Percentiles rank a stretch among this genome's conserved stretches.
Conservation (phyloP, 1,140 invertebrate species). For the Nixonia krombeini region DNA sequence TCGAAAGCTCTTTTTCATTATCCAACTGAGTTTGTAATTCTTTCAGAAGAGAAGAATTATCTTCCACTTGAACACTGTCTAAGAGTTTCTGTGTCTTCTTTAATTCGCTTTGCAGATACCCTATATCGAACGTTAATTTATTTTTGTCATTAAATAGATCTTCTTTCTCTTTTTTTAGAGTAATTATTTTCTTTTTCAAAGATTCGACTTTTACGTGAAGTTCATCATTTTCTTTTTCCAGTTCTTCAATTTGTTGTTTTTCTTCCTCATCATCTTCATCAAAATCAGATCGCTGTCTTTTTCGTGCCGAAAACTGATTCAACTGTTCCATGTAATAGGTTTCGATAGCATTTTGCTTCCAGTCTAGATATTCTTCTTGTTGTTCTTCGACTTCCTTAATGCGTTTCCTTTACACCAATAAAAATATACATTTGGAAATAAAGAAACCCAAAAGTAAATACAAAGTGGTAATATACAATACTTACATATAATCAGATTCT, state of each 20-base stretch:
- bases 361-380: slow-evolving; percentile 58
- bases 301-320: slow-evolving; percentile 37
- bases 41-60: slow-evolving; percentile 44
- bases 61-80: slow-evolving; percentile 30
- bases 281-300: slow-evolving; percentile 25
- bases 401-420: slow-evolving; percentile 46
- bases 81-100: slow-evolving; percentile 50
- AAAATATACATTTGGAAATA: slow-evolving; percentile 8
- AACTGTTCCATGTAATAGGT: slow-evolving; percentile 59
- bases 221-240: slow-evolving; percentile 51
- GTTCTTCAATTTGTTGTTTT: slow-evolving; percentile 39
- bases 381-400: slow-evolving; percentile 58
- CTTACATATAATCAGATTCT: slow-evolving; percentile 57
- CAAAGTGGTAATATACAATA: slow-evolving; percentile 5
- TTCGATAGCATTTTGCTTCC: slow-evolving; percentile 55
- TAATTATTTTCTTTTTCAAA: slow-evolving; percentile 49
- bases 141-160: slow-evolving; percentile 50
- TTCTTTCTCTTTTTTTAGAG: slow-evolving; percentile 52
- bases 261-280: slow-evolving; percentile 31
- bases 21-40: slow-evolving; percentile 53
- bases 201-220: slow-evolving; percentile 44
- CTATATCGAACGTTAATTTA: slow-evolving; percentile 52
- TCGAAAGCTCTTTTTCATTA: slow-evolving; percentile 53
- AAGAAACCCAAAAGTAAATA: no score
- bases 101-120: slow-evolving; percentile 50